Evolutionary conservation across 1,140 invertebrate species (phyloP).

Genomic region (Neomicropteryx cornuta): DNA sequence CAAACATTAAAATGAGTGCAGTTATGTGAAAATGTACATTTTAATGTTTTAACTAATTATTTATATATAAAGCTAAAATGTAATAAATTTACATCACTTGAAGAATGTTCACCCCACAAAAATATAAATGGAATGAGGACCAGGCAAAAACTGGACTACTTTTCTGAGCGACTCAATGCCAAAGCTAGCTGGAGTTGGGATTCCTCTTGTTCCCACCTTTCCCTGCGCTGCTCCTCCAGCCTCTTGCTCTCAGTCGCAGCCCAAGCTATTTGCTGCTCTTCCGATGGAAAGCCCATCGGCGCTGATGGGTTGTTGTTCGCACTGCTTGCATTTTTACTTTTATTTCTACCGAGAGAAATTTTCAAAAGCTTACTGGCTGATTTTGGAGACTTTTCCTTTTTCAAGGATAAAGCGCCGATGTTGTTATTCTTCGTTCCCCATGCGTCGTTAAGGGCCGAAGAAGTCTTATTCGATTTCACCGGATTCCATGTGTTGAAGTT

Average conservation of each 20-base stretch:
- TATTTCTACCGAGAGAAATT: conserved; percentile 7
- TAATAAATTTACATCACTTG: too few relatives aligned
- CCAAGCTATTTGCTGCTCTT: conserved; percentile 46
- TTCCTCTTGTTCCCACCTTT: conserved; percentile 34
- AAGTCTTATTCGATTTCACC: not conserved
- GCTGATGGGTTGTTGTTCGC: conserved; percentile 4
- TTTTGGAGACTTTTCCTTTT: conserved; percentile 35
- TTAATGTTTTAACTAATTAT: too few relatives aligned
- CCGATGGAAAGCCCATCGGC: conserved; percentile 23
- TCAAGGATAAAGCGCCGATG: too few relatives aligned
- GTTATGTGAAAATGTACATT: too few relatives aligned
- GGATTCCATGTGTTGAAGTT: not conserved
- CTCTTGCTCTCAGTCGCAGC: conserved; percentile 42
- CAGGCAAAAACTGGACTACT: too few relatives aligned
- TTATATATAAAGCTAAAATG: too few relatives aligned
- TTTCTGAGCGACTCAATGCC: conserved; percentile 35
- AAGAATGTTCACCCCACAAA: too few relatives aligned
- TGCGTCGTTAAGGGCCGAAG: conserved; percentile 14
- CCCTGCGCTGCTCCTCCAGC: conserved; percentile 33
- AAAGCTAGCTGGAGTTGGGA: conserved; percentile 43
- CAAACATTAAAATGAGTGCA: too few relatives aligned
- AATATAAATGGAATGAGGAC: too few relatives aligned
- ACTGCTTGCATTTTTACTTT: conserved; percentile 14
- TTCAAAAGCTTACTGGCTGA: too few relatives aligned
- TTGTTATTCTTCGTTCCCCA: conserved; percentile 16